Conservation (phyloP, 2,113 vertebrate genomes). For the Myotis brandtii region DNA sequence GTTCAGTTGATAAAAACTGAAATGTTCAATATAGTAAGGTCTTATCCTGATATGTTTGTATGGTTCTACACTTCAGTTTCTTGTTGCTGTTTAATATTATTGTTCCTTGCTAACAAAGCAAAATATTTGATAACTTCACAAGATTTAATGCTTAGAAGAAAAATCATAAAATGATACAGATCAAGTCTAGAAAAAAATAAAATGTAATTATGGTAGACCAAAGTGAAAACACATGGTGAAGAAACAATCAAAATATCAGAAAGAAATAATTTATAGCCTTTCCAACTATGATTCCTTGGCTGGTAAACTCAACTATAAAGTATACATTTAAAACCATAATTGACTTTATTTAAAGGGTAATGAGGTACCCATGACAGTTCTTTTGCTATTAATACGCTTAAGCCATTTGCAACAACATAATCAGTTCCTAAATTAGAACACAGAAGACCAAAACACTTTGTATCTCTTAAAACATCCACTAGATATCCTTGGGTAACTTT, state of each 20-base stretch:
- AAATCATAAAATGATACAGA: constrained; percentile 22
- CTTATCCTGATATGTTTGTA: background rate
- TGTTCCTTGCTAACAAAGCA: background rate
- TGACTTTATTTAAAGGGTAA: background rate
- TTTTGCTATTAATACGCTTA: constrained; percentile 22
- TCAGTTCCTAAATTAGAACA: constrained; percentile 4
- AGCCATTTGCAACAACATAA: background rate
- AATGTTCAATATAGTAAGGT: background rate
- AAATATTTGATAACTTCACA: constrained; percentile 4
- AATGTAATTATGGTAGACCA: background rate
- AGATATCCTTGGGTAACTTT: background rate
- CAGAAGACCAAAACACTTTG: background rate
- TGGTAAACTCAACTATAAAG: background rate
- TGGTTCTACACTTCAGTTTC: background rate
- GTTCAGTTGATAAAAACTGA: background rate
- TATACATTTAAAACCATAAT: background rate
- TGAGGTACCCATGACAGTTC: background rate
- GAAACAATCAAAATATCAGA: background rate
- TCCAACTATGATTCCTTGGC: background rate
- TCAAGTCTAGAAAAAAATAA: background rate
- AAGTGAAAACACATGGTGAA: background rate
- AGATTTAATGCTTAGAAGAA: constrained; percentile 15
- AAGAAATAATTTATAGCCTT: background rate
- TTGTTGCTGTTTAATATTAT: background rate
- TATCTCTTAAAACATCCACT: constrained; percentile 15